A percentile compares a stretch with the other conserved stretches of the same genome.
These are phyloP conservation scores for Hermodice carunculata DNA, from an alignment of 2,888 invertebrate genomes.

Conservation along the genomic window DNA sequence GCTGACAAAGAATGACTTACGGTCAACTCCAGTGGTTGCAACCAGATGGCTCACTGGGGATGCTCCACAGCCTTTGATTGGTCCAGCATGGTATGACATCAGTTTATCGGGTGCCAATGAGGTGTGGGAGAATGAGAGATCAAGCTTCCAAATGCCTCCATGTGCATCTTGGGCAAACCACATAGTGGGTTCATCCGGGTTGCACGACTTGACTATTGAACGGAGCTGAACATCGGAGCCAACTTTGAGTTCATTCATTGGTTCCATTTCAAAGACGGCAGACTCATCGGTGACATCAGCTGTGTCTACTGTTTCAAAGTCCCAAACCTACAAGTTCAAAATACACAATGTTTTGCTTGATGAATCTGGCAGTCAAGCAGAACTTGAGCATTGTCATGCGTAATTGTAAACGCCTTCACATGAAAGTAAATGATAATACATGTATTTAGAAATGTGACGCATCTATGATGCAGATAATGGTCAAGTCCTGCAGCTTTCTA, in stretches of 20 bases:
- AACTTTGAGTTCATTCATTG: constrained; percentile 85
- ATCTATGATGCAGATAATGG: too few species aligned
- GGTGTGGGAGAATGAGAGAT: constrained; percentile 75
- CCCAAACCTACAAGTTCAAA: constrained; percentile 77
- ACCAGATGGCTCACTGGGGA: constrained; percentile 80
- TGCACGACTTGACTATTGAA: constrained; percentile 73
- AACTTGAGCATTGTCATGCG: background rate
- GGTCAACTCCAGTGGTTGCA: constrained; percentile 81
- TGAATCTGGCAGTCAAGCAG: background rate
- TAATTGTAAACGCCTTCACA: too few species aligned
- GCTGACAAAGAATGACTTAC: constrained; percentile 69
- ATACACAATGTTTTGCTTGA: background rate
- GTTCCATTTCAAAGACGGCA: constrained; percentile 85
- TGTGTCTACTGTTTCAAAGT: constrained; percentile 90
- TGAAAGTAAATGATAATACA: too few species aligned
- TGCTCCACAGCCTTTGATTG: constrained; percentile 78
- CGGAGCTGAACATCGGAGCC: constrained; percentile 72
- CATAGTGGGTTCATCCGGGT: constrained; percentile 65
- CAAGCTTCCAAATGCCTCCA: constrained; percentile 85
- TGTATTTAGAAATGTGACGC: too few species aligned
- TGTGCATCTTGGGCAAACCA: constrained; percentile 89
- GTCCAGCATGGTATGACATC: constrained; percentile 83
- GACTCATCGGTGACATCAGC: constrained; percentile 87
- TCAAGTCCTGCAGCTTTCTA: too few species aligned
- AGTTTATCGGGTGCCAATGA: constrained; percentile 72